phyloP scores from a whole-genome alignment of 2,797 vertebrate species.

The Myripristis murdjan region DNA sequence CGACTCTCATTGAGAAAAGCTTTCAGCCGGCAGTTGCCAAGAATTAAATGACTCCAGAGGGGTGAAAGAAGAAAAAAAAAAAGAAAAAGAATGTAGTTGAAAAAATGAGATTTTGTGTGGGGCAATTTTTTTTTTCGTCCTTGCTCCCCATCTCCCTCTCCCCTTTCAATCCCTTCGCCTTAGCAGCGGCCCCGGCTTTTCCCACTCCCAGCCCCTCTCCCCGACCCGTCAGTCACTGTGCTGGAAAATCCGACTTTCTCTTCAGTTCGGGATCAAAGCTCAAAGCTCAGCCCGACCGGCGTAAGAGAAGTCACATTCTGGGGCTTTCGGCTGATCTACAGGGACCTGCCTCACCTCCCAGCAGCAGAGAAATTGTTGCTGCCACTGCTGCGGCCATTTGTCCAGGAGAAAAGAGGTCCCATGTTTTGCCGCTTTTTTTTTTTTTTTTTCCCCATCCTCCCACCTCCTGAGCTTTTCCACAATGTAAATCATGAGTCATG shows the following conservation, averaged over 20 bases:
- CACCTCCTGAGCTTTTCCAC: slow-evolving; percentile 16
- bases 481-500: slow-evolving; percentile 52
- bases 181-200: slow-evolving; percentile 63
- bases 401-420: slow-evolving; percentile 28
- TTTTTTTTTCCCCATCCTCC: neutral
- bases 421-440: neutral
- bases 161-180: slow-evolving; percentile 59
- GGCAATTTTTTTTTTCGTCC: slow-evolving; percentile 10
- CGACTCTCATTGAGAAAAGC: slow-evolving; percentile 70
- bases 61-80: slow-evolving; percentile 31
- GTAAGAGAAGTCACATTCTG: slow-evolving; percentile 74
- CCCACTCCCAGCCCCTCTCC: slow-evolving; percentile 47
- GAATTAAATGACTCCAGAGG: slow-evolving; percentile 59
- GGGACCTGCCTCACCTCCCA: slow-evolving; percentile 34
- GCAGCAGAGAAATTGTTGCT: slow-evolving; percentile 28
- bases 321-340: slow-evolving; percentile 59
- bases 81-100: slow-evolving; percentile 52
- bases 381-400: slow-evolving; percentile 30
- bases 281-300: slow-evolving; percentile 45
- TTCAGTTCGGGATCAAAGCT: slow-evolving; percentile 77
- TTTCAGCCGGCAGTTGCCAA: slow-evolving; percentile 64
- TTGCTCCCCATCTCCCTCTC: slow-evolving; percentile 4
- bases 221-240: slow-evolving; percentile 72
- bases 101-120: slow-evolving; percentile 54
- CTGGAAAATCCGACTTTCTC: slow-evolving; percentile 80